A percentile compares a stretch with the other conserved stretches of the same genome.
Evolutionary conservation across 1,140 invertebrate species (phyloP).

Genomic region (Brachionus rotundiformis): DNA sequence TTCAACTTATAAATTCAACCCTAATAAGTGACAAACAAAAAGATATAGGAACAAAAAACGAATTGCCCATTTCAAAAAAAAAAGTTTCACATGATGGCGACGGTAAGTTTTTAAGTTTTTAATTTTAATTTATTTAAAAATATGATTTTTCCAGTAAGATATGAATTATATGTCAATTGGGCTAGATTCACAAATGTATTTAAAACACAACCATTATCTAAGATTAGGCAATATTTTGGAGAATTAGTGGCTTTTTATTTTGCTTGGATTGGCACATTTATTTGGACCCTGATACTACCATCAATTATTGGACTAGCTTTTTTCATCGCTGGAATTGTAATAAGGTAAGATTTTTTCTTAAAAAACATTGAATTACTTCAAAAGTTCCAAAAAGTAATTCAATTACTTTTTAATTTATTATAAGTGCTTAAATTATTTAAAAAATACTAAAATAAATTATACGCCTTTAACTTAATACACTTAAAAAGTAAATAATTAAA

Average conservation of each 20-base stretch:
- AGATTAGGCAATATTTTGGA: slow-evolving; percentile 81
- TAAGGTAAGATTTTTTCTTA: slow-evolving; percentile 51
- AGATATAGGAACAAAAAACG: neutral
- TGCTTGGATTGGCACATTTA: slow-evolving; percentile 83
- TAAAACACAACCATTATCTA: slow-evolving; percentile 82
- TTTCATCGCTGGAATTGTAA: slow-evolving; percentile 55
- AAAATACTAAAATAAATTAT: too few species aligned
- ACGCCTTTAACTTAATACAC: too few species aligned
- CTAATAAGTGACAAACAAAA: neutral
- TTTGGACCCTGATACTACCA: slow-evolving; percentile 86
- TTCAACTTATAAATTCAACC: neutral
- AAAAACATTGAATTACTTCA: neutral
- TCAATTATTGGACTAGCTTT: slow-evolving; percentile 62
- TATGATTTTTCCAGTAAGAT: neutral
- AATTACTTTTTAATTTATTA: too few species aligned
- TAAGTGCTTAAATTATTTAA: too few species aligned
- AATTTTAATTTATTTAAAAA: neutral
- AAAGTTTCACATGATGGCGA: slow-evolving; percentile 7
- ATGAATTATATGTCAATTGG: slow-evolving; percentile 66
- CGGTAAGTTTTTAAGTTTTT: neutral
- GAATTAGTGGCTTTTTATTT: slow-evolving; percentile 86
- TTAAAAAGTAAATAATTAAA: too few species aligned
- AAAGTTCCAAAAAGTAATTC: too few species aligned
- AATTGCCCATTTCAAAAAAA: neutral
- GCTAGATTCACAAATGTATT: slow-evolving; percentile 69